Percentiles rank a stretch among this genome's conserved stretches.
Evolutionary conservation across 2,888 invertebrate species (phyloP).

Genomic region (Aleiodes testaceus): DNA sequence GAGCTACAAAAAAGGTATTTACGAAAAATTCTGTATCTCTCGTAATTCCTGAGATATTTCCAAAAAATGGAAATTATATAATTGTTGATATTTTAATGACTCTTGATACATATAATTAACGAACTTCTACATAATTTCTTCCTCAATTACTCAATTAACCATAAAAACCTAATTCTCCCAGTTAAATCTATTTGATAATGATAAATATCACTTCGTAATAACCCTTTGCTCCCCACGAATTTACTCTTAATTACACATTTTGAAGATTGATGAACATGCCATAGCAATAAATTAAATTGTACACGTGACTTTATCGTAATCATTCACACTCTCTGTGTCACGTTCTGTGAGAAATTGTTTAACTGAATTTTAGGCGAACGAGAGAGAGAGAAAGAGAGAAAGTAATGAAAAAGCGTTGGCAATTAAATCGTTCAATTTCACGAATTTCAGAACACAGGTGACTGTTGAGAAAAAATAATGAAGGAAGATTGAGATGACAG

Average conservation of each 20-base stretch:
- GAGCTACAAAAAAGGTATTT: too few species aligned
- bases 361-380: not conserved
- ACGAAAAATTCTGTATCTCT: too few species aligned
- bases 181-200: too few species aligned
- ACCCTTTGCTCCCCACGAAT: not conserved
- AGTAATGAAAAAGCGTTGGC: not conserved
- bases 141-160: too few species aligned
- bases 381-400: too few species aligned
- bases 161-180: too few species aligned
- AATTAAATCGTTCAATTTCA: conserved; percentile 8
- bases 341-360: not conserved
- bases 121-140: too few species aligned
- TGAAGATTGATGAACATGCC: conserved; percentile 12
- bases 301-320: conserved; percentile 18
- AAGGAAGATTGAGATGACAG: conserved; percentile 4
- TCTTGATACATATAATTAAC: too few species aligned
- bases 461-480: not conserved
- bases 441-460: conserved; percentile 4
- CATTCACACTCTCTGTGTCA: not conserved
- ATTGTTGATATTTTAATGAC: too few species aligned
- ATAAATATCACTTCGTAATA: too few species aligned
- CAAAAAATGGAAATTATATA: too few species aligned
- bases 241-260: conserved; percentile 9
- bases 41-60: too few species aligned
- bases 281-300: conserved; percentile 18